A percentile compares a stretch with the other conserved stretches of the same genome.
Conservation (phyloP, 2,113 vertebrate genomes). For the Herpetotheres cachinnans region DNA sequence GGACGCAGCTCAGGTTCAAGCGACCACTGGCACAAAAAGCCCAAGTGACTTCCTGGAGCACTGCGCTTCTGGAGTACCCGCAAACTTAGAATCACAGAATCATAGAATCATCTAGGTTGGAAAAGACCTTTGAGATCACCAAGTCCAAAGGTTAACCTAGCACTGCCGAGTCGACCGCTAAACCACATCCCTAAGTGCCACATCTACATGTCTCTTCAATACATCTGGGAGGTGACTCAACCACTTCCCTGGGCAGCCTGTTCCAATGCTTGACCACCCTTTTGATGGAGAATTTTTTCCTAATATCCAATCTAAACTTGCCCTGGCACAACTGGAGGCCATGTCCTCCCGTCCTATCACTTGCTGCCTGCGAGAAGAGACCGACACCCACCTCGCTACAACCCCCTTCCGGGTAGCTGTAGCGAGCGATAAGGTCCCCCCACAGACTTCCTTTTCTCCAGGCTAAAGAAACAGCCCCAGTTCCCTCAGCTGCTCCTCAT, state of each 20-base stretch:
- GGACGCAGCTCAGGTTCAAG: not conserved
- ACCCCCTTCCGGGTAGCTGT: not conserved
- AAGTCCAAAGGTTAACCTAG: not conserved
- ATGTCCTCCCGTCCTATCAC: not conserved
- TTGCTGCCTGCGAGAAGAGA: not conserved
- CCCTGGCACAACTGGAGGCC: not conserved
- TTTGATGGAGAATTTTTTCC: not conserved
- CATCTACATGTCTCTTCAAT: not conserved
- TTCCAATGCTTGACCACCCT: not conserved
- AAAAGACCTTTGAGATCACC: not conserved
- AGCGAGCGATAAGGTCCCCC: not conserved
- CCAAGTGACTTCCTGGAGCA: not conserved
- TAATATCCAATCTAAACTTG: not conserved
- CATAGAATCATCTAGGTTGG: accelerated
- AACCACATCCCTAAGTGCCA: not conserved
- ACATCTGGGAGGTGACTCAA: too few relatives aligned
- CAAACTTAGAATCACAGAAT: not conserved
- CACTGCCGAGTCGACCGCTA: not conserved
- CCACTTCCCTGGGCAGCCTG: not conserved
- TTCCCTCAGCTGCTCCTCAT: not conserved
- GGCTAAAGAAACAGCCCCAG: not conserved
- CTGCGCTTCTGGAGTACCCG: not conserved
- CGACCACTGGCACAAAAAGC: not conserved
- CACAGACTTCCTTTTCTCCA: not conserved
- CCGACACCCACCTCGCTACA: not conserved